These are phyloP conservation scores for Aelia acuminata DNA, from an alignment of 2,888 invertebrate species.

Conservation along the genomic window DNA sequence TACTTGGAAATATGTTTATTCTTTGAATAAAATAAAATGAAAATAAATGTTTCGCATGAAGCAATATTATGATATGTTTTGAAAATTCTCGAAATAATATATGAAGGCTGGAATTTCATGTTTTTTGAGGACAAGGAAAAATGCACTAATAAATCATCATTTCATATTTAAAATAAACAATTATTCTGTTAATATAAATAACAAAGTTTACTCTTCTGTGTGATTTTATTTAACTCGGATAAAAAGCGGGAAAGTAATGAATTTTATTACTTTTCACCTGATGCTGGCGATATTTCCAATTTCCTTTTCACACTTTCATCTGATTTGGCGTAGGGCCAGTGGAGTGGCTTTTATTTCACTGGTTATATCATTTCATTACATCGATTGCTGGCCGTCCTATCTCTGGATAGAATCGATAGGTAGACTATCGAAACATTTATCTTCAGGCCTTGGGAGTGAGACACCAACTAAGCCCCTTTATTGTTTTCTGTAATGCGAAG, in stretches of 20 bases:
- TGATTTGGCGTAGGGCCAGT: neutral
- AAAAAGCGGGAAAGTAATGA: neutral
- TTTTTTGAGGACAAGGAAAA: too few species aligned
- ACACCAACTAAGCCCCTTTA: conserved; percentile 5
- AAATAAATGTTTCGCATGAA: too few species aligned
- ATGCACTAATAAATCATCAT: too few species aligned
- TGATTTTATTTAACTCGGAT: neutral
- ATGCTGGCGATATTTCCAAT: too few species aligned
- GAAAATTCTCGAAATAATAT: too few species aligned
- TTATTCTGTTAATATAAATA: too few species aligned
- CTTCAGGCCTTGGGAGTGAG: neutral
- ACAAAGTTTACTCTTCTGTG: too few species aligned
- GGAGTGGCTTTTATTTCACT: neutral
- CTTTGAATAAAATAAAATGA: neutral
- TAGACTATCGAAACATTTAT: conserved; percentile 5
- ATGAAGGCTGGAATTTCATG: too few species aligned
- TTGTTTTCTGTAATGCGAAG: conserved; percentile 34
- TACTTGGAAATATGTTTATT: neutral
- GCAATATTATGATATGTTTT: too few species aligned
- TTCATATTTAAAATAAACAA: too few species aligned
- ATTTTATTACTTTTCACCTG: neutral
- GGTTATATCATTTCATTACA: neutral
- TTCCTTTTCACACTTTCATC: neutral
- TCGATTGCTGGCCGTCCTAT: neutral
- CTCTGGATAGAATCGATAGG: neutral